Percentiles rank a stretch among this genome's conserved stretches.
phyloP scores from a whole-genome alignment of 2,113 vertebrate species.

The Ibidorhyncha struthersii region DNA sequence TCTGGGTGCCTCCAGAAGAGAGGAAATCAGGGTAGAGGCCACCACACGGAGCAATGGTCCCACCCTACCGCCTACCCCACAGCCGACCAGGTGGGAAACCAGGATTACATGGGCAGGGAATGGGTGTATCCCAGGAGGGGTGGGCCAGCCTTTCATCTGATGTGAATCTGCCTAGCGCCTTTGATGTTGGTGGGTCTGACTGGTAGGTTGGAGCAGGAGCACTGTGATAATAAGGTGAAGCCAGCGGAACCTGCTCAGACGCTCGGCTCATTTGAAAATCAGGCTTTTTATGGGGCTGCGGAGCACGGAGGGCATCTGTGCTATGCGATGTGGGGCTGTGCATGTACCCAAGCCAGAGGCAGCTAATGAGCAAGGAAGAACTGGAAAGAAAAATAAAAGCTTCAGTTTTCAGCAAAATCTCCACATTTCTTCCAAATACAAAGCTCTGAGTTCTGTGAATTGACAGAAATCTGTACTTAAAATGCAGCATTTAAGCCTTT shows the following conservation, averaged over 20 bases:
- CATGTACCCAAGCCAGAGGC: neutral
- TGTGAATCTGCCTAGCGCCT: neutral
- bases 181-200: slow-evolving; percentile 34
- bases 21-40: neutral
- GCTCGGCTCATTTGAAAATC: neutral
- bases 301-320: neutral
- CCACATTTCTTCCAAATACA: neutral
- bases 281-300: neutral
- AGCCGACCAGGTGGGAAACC: neutral
- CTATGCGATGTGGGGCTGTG: neutral
- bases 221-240: slow-evolving; percentile 10
- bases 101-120: neutral
- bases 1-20: neutral
- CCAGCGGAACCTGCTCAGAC: slow-evolving; percentile 55
- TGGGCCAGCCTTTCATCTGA: slow-evolving; percentile 39
- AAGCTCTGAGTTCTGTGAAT: neutral
- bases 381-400: neutral
- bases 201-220: neutral
- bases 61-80: neutral
- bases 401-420: neutral
- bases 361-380: neutral
- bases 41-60: neutral
- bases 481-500: neutral
- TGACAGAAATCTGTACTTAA: neutral
- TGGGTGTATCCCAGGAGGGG: neutral